A percentile compares a stretch with the other conserved stretches of the same genome.
Conservation (phyloP, 2,888 invertebrate genomes). For the Troglohyphantes excavatus region DNA sequence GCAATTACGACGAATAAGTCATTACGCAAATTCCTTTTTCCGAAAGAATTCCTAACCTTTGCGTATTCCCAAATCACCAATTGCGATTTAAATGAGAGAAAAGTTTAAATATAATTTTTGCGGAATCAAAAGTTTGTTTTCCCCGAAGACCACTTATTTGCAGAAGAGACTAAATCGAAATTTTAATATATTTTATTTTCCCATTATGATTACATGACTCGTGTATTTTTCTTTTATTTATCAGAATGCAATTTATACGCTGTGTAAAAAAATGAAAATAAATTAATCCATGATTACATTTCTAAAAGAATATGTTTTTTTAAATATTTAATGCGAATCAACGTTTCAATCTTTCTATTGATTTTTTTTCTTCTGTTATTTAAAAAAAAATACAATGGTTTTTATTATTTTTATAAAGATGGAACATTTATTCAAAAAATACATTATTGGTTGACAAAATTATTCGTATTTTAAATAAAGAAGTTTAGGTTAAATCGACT, state of each 20-base stretch:
- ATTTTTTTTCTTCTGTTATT: too few species aligned
- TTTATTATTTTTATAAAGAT: too few species aligned
- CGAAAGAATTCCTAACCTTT: neutral
- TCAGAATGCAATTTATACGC: neutral
- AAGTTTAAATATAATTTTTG: constrained; percentile 3
- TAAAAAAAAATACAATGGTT: too few species aligned
- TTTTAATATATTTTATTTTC: neutral
- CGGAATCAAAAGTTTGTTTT: neutral
- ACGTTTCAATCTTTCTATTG: too few species aligned
- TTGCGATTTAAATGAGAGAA: neutral
- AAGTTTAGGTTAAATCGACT: too few species aligned
- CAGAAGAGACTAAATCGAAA: neutral
- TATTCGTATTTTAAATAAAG: too few species aligned
- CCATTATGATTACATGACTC: neutral
- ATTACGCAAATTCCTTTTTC: neutral
- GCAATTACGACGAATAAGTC: constrained; percentile 3
- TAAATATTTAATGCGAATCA: too few species aligned
- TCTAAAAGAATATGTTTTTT: neutral
- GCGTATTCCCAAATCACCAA: constrained; percentile 9
- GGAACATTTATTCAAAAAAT: too few species aligned
- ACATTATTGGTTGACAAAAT: too few species aligned
- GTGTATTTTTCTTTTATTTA: neutral
- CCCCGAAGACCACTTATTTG: neutral
- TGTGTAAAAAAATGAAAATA: neutral
- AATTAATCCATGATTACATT: neutral